A percentile compares a stretch with the other conserved stretches of the same genome.
Conservation (phyloP, 2,888 invertebrate species). For the Leptothorax acervorum region DNA sequence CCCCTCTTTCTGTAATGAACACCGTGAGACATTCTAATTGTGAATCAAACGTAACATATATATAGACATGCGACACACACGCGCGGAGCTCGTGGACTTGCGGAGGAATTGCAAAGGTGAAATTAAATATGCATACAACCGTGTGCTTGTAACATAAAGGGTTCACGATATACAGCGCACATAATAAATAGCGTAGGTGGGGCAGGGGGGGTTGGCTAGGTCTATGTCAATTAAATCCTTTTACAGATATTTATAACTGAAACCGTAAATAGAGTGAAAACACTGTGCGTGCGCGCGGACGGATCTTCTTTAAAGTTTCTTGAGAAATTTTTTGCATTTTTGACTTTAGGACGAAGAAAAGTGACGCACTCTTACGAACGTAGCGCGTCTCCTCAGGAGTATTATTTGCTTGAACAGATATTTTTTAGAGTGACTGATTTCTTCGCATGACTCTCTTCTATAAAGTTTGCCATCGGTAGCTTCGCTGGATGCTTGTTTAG, state of each 20-base stretch:
- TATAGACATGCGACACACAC: conserved; percentile 84
- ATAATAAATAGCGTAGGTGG: conserved; percentile 61
- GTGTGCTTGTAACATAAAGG: conserved; percentile 40
- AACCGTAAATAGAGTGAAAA: conserved; percentile 48
- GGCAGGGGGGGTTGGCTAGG: neutral
- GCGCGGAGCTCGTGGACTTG: conserved; percentile 77
- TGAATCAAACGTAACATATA: conserved; percentile 64
- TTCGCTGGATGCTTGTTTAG: conserved; percentile 85
- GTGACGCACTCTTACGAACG: conserved; percentile 46
- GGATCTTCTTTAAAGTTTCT: conserved; percentile 50
- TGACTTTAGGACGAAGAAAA: conserved; percentile 59
- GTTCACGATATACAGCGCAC: conserved; percentile 19
- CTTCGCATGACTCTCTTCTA: conserved; percentile 84
- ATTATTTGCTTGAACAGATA: conserved; percentile 65
- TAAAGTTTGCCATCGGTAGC: conserved; percentile 84
- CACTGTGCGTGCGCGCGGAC: conserved; percentile 35
- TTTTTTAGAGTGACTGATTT: conserved; percentile 77
- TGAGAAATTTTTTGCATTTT: conserved; percentile 53
- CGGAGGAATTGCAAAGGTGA: conserved; percentile 45
- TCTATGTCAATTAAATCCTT: conserved; percentile 36
- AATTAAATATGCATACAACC: conserved; percentile 34
- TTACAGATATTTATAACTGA: conserved; percentile 54
- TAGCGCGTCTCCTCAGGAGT: conserved; percentile 44
- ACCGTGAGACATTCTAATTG: conserved; percentile 33
- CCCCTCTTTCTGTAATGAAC: conserved; percentile 37